These are phyloP conservation scores for Tenrec ecaudatus DNA, from an alignment of 2,113 vertebrate species.

Conservation along the genomic window DNA sequence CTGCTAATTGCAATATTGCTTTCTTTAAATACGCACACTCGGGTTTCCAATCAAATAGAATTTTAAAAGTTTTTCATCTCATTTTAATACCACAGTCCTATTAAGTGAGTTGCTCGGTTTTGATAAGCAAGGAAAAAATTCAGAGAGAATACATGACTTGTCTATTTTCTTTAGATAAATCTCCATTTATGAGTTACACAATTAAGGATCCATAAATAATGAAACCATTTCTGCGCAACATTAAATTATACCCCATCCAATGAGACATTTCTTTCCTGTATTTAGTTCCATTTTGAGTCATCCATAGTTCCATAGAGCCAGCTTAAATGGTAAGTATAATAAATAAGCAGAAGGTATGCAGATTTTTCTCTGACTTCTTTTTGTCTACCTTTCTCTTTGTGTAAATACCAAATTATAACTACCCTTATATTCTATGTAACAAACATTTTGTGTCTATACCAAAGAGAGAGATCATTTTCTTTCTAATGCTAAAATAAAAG, in stretches of 20 bases:
- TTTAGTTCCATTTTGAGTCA: conserved; percentile 51
- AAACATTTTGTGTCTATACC: neutral
- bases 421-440: neutral
- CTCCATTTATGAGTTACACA: neutral
- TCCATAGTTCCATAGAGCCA: neutral
- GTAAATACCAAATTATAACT: neutral
- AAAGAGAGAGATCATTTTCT: neutral
- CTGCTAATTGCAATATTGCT: neutral
- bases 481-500: neutral
- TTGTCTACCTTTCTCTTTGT: neutral
- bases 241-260: conserved; percentile 46
- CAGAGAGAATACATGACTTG: neutral
- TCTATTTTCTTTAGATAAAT: conserved; percentile 1
- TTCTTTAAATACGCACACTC: neutral
- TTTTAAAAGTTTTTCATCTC: neutral
- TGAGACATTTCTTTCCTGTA: neutral
- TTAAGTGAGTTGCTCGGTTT: conserved; percentile 25
- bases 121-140: neutral
- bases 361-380: neutral
- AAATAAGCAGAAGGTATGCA: neutral
- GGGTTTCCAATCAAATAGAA: neutral
- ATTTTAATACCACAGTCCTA: neutral
- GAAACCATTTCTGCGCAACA: neutral
- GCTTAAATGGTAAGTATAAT: neutral
- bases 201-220: conserved; percentile 47